Base-by-base conservation (phyloP, 2,888 invertebrate species). In the Oligia latruncula region DNA sequence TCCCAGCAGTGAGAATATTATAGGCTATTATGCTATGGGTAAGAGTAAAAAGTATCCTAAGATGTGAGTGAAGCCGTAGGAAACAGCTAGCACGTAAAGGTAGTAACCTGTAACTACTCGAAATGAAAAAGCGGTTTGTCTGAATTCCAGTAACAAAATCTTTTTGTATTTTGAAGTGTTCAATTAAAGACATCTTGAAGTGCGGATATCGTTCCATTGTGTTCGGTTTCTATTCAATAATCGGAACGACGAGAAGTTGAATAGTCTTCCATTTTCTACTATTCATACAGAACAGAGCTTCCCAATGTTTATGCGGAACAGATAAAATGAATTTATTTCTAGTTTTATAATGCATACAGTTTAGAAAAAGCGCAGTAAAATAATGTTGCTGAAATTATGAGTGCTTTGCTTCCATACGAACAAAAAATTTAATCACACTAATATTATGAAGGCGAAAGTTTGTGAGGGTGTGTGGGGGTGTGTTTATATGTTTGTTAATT, bases 191-290 rank as follows among this genome's bases (percentile, higher is more conserved):
- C 73, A 65, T 78, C 71, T 73, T 79, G 65, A 74, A 71, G 73
- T 79, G 71, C 65, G 79, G 60, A 70, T 73, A 83, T 78, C 71
- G 5, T 83, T 66, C 40, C 65, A 82, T 83, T 83, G 79, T 82
- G 64, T 46, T 65, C 74, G 29, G 65, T 64, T 46, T 52, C 77
- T 74, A 74, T 80, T 84, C 65, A 81, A 71, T 77, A 77, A 80
- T 68, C 65, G 68, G 46, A 40, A 20, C 11, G 35, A 35, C 40
- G 74, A 71, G 55, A 62, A 49, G 49, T 52, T 71, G 80, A 79
- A 82, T 64, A 67, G 52, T 74, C 64, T 78, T 62, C 64, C n/a
- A 83, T 80, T 74, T 83, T 83, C 40, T 71, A 67, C 65, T 58
- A 74, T n/a, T 82, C 55, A 78, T 78, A 83, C 35, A 70, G 70